A percentile compares a stretch with the other conserved stretches of the same genome.
These are phyloP conservation scores for Helicoverpa assulta DNA, from an alignment of 2,888 invertebrate species.

Conservation along the genomic window DNA sequence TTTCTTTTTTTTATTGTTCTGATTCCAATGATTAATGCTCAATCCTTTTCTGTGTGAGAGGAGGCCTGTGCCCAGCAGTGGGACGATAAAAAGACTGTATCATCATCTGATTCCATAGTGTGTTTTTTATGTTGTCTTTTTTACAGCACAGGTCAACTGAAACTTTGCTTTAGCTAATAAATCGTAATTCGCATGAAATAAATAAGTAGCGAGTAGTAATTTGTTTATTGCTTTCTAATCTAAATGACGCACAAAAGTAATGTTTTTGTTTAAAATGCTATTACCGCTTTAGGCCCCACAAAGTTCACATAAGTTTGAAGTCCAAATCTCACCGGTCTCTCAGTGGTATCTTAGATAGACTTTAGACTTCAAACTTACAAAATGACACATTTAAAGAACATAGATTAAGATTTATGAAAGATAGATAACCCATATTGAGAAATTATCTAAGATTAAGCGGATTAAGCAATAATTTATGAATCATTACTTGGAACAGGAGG, in stretches of 20 bases:
- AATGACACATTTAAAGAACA: neutral
- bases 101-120: neutral
- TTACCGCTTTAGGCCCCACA: neutral
- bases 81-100: too few relatives aligned
- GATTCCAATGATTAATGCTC: too few relatives aligned
- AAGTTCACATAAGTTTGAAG: neutral
- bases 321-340: neutral
- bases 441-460: neutral
- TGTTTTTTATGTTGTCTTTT: too few relatives aligned
- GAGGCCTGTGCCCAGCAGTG: too few relatives aligned
- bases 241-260: neutral
- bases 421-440: neutral
- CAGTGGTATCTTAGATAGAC: neutral
- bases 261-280: neutral
- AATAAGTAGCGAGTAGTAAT: neutral
- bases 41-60: too few relatives aligned
- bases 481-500: neutral
- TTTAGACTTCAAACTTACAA: constrained; percentile 11
- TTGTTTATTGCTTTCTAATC: neutral
- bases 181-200: neutral
- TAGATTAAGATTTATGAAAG: neutral
- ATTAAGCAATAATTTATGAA: neutral
- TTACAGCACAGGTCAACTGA: too few relatives aligned
- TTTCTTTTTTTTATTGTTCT: constrained; percentile 5
- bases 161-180: too few relatives aligned